These are phyloP conservation scores for Carcina quercana DNA, from an alignment of 2,888 invertebrate species.

Conservation along the genomic window DNA sequence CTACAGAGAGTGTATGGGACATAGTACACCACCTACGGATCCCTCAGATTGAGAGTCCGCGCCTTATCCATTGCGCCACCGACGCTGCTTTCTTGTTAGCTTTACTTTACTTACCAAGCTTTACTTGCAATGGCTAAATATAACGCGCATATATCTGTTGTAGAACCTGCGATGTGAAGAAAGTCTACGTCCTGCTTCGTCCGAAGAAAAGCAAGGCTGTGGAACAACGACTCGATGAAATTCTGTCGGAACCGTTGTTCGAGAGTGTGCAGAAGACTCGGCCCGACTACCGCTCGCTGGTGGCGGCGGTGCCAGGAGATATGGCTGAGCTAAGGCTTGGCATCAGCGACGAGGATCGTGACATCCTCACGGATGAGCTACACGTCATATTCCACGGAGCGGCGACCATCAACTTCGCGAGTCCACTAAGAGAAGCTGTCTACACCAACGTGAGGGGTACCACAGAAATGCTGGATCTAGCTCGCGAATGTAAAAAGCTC, in stretches of 20 bases:
- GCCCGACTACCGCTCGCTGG: neutral
- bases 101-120: too few relatives aligned
- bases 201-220: slow-evolving; percentile 4
- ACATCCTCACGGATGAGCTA: slow-evolving; percentile 1
- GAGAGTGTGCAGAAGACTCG: slow-evolving; percentile 1
- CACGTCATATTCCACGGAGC: slow-evolving; percentile 45
- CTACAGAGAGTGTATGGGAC: too few relatives aligned
- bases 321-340: slow-evolving; percentile 1
- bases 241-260: slow-evolving; percentile 3
- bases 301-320: slow-evolving; percentile 3
- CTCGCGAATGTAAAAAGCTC: slow-evolving; percentile 80
- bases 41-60: too few relatives aligned
- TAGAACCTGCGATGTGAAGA: slow-evolving; percentile 3
- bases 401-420: slow-evolving; percentile 82
- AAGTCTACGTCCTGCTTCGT: slow-evolving; percentile 2
- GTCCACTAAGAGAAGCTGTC: slow-evolving; percentile 85
- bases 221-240: neutral
- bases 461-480: slow-evolving; percentile 84
- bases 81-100: too few relatives aligned
- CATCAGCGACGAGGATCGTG: neutral
- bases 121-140: too few relatives aligned
- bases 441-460: slow-evolving; percentile 91
- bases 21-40: too few relatives aligned
- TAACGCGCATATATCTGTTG: neutral
- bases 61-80: too few relatives aligned